Evolutionary conservation across 1,140 invertebrate genomes (phyloP), one percentile per base, ranked within the genome.

Genomic region (Drosophila lini): DNA sequence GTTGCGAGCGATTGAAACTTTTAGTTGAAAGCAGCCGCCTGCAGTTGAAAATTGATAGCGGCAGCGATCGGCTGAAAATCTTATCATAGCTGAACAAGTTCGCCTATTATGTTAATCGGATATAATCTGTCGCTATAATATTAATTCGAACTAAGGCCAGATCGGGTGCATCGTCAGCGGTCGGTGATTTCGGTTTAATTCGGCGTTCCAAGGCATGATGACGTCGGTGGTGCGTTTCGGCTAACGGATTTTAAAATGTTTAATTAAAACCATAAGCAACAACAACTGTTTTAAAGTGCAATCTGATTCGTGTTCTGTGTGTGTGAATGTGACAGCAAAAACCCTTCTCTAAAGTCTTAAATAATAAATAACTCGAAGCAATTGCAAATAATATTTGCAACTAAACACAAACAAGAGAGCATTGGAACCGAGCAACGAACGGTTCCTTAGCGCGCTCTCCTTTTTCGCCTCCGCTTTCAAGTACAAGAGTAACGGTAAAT

Each of bases 351-450:
- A 16, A 31, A 3, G 13, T 31, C 22, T 16, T 10, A 60, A 63
- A 22, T 57, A 15, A 38, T 25, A 42, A 74, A 57, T 40, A 60
- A 40, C 44, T 70, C 48, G 44, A 41, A 76, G 59, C 31, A 28
- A 61, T 47, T 47, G 57, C 48, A 76, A 52, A 56, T 64, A 60
- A 28, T 55, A 69, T 69, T 47, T 40, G 41, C 63, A 74, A 59
- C 48, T 11, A 68, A 82, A 71, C 55, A 73, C 62, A 78, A 28
- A 63, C 61, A 42, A 50, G 57, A 57, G 57, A 48, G 25, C 47
- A 11, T 31, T 31, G 5, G 5, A 22, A 2, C 32, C 42, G 44
- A 76, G 50, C 36, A 85, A 84, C 81, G 81, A 85, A 84, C 81
- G 81, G 81, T 84, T 77, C 74, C 42, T 81, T 15, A 70, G 31